Evolutionary conservation across 2,113 vertebrate genomes (phyloP).

Genomic region (Halichoerus grypus): DNA sequence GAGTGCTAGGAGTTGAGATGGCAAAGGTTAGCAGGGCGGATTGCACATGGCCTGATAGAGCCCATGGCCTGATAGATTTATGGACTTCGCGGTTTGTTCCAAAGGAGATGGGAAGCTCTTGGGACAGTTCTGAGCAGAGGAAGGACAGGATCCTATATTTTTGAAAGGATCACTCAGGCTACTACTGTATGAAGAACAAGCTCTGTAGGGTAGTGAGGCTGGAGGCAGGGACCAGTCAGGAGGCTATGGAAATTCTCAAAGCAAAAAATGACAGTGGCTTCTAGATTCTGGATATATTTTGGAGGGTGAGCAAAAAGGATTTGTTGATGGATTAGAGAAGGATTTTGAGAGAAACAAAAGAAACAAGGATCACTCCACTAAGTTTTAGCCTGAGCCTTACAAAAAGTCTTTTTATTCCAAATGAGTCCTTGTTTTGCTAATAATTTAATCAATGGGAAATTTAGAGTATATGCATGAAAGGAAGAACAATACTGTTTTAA

Average conservation of each 20-base stretch:
- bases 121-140: background rate
- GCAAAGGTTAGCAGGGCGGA: background rate
- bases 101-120: background rate
- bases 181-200: background rate
- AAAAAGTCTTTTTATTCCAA: conserved; percentile 4
- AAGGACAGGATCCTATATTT: background rate
- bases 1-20: background rate
- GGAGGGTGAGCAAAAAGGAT: background rate
- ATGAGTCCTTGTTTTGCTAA: conserved; percentile 29
- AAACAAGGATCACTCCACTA: background rate
- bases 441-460: background rate
- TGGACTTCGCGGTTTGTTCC: background rate
- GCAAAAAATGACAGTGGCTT: background rate
- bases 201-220: background rate
- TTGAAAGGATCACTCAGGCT: background rate
- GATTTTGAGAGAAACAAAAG: conserved; percentile 1
- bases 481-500: conserved; percentile 18
- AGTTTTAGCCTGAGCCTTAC: background rate
- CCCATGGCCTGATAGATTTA: background rate
- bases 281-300: background rate
- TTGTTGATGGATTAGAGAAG: background rate
- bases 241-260: background rate
- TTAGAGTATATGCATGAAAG: background rate
- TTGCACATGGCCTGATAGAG: background rate
- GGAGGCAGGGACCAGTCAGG: background rate